Evolutionary conservation across 2,113 vertebrate genomes (phyloP), one percentile per base, ranked within the genome.

Genomic region (Stegastes partitus): DNA sequence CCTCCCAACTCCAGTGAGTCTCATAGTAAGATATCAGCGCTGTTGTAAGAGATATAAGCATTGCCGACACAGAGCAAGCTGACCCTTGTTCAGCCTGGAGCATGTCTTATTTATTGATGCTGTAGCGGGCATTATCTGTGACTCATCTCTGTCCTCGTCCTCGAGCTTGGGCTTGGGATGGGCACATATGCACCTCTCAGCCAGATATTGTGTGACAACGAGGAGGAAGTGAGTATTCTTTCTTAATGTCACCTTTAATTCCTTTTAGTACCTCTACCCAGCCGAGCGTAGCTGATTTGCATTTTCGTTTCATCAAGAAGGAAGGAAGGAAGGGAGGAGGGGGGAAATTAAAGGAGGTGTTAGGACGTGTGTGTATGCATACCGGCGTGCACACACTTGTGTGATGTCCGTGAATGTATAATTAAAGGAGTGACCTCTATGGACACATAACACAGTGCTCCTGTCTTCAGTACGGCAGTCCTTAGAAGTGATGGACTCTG

Each of bases 1-100:
- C 95, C 95, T 8, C 93, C 96, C 8, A 96, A 96, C 88, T 94
- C 95, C 88, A 95, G 95, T 96, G 94, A 95, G 81, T 93, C 39
- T 77, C 49, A 42, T 16, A 66, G 16, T 42, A 78, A 74, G 53
- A 59, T 51, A 25, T 39, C 23, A 1, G 14, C 21, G 44, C 53
- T 45, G 42, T 42, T 61, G 49, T 23, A 56, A 67, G 37, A 50
- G 21, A 79, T 61, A 59, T 25, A 49, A 65, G 31, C 47, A n/a
- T 72, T 22, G 25, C 44, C 66, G 51, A 53, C 68, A 64, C 6
- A 5, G 23, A 18, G 58, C 55, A 18, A 58, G 8, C 45, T 61
- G 58, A 79, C 54, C 47, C 31, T 19, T 6, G 58, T 15, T 71
- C 67, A 55, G 25, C 49, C 55, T 49, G 49, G 5, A 2, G 26